These are phyloP conservation scores for Aepyceros melampus DNA, from an alignment of 2,113 vertebrate genomes.

Conservation along the genomic window DNA sequence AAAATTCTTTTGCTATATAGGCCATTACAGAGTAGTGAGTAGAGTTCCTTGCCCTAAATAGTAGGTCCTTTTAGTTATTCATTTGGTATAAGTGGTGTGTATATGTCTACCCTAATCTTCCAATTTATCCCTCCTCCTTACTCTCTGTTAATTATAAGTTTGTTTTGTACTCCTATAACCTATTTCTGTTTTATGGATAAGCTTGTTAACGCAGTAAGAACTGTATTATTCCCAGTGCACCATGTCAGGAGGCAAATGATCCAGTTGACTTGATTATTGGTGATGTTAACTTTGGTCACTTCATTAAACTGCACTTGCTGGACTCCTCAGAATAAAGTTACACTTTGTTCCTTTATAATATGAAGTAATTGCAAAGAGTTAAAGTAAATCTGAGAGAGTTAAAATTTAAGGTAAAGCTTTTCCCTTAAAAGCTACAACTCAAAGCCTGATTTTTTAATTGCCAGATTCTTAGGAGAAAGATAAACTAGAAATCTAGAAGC, in stretches of 20 bases:
- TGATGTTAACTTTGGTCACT: not conserved
- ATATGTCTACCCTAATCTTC: not conserved
- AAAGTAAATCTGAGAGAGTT: not conserved
- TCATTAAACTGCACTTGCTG: not conserved
- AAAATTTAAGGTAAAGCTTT: not conserved
- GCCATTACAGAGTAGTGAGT: not conserved
- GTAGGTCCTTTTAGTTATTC: not conserved
- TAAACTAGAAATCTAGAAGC: not conserved
- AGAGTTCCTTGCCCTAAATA: not conserved
- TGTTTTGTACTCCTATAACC: not conserved
- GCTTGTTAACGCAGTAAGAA: not conserved
- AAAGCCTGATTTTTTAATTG: not conserved
- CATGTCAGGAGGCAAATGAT: not conserved
- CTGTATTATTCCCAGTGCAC: not conserved
- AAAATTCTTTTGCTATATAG: not conserved
- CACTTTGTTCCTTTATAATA: slow-evolving; percentile 8
- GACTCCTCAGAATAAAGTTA: not conserved
- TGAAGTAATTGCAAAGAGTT: not conserved
- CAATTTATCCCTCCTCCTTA: not conserved
- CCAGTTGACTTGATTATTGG: not conserved
- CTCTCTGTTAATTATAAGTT: not conserved
- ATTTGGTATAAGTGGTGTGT: not conserved
- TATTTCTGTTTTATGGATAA: not conserved
- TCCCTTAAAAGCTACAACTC: not conserved
- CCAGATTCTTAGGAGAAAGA: not conserved